phyloP scores from a whole-genome alignment of 2,113 vertebrate species.

The Pygoscelis adeliae region DNA sequence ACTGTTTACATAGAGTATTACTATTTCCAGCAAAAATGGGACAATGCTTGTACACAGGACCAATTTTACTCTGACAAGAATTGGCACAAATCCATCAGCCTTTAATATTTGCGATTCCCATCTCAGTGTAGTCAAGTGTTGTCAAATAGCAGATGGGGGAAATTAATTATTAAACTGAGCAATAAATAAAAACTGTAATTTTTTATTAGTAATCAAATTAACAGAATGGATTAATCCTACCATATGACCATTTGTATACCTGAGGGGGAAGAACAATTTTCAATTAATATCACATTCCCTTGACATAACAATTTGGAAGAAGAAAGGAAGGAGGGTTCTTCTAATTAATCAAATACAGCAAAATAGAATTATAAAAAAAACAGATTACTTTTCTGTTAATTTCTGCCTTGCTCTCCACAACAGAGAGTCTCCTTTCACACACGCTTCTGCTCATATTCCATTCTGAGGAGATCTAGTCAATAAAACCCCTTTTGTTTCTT shows the following conservation, averaged over 20 bases:
- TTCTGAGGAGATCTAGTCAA: not conserved
- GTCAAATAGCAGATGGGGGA: not conserved
- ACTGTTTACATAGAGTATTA: not conserved
- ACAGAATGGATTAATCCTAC: not conserved
- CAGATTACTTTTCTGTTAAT: not conserved
- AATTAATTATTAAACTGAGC: slow-evolving; percentile 39
- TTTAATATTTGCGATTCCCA: not conserved
- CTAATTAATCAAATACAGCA: not conserved
- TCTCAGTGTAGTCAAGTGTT: not conserved
- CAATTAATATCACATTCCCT: slow-evolving; percentile 19
- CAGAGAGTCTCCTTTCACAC: not conserved
- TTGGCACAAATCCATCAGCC: not conserved
- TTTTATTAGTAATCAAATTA: slow-evolving; percentile 39
- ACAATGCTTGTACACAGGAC: not conserved
- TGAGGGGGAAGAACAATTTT: slow-evolving; percentile 10
- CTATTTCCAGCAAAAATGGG: not conserved
- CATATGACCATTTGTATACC: not conserved
- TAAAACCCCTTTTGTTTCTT: not conserved
- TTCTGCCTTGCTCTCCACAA: not conserved
- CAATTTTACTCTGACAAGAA: not conserved
- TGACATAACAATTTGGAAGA: not conserved
- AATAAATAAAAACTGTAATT: slow-evolving; percentile 25
- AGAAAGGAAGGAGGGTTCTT: not conserved
- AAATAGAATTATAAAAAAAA: not conserved
- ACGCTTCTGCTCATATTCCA: not conserved